Evolutionary conservation across 2,113 vertebrate genomes (phyloP), one percentile per base, ranked within the genome.

Genomic region (Cepphus grylle): DNA sequence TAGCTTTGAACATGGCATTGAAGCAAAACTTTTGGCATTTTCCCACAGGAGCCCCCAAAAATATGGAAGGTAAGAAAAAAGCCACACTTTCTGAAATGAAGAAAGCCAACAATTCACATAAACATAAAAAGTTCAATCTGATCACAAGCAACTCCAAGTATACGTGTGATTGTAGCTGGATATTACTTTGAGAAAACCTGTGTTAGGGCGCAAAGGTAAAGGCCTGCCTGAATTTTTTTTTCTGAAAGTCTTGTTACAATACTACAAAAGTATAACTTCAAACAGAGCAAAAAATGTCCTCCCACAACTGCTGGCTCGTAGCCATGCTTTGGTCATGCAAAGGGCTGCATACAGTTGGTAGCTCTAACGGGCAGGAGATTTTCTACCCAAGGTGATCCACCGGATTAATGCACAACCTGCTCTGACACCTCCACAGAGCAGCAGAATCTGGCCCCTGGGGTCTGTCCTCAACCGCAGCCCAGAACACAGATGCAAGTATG

Each of bases 361-460:
- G 27, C 12, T 84, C 45, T 47, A 67, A 66, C 9, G 45, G 26
- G 34, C 26, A 45, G 43, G 22, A 61, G 65, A 52, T 81, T 78
- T 59, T 55, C 40, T 47, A 20, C 29, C 26, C 1, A 2, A 12
- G 34, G 19, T 0, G 0, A 73, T 63, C 47, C 27, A 34, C 15
- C 15, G 36, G 21, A 36, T 21, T 80, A 38, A 15, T 5, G 10
- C 23, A 62, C 21, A 67, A 5, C 43, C 42, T 47, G 22, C 34
- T 77, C 63, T 50, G 49, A 36, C 25, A 65, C 27, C 32, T 65
- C 30, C 25, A 26, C 22, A 56, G 20, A 77, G 38, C 23, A 49
- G 12, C 38, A 34, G 25, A 25, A 8, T 19, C 20, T 29, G 49
- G 8, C 19, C 30, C 21, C 6, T 63, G 43, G 32, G 40, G n/a